phyloP scores from a whole-genome alignment of 2,797 vertebrate genomes.

The Loriculus beryllinus region DNA sequence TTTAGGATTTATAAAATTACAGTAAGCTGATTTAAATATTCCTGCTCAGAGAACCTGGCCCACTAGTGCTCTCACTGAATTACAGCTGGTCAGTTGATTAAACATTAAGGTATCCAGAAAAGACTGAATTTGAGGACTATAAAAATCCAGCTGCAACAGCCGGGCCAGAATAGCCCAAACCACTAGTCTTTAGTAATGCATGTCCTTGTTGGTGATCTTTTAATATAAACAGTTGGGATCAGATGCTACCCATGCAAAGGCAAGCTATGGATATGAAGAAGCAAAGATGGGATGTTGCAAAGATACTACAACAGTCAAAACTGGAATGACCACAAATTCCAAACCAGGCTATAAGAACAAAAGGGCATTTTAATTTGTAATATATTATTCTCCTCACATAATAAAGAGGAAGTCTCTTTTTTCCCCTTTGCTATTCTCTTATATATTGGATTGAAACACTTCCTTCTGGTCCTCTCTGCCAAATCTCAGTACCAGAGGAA shows the following conservation, averaged over 20 bases:
- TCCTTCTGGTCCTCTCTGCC: constrained; percentile 58
- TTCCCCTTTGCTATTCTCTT: constrained; percentile 21
- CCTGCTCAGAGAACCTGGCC: background rate
- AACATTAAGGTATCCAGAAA: background rate
- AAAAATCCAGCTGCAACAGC: background rate
- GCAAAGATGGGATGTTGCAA: background rate
- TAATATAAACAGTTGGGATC: background rate
- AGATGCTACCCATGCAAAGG: background rate
- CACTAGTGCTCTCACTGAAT: background rate
- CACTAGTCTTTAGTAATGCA: background rate
- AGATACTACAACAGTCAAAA: background rate
- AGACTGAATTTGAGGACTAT: background rate
- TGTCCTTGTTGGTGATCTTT: background rate
- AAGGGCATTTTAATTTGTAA: constrained; percentile 32
- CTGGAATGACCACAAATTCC: background rate
- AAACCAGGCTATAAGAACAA: constrained; percentile 2
- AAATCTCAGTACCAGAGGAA: constrained; percentile 55
- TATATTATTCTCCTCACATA: constrained; percentile 39
- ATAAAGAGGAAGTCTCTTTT: constrained; percentile 37
- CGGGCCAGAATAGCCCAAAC: background rate
- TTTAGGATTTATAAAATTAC: background rate
- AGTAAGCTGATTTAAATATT: background rate
- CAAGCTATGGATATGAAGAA: background rate
- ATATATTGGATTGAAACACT: constrained; percentile 51
- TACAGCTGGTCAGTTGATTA: background rate